These are phyloP conservation scores for Caenorhabditis sinica DNA, from an alignment of 2,888 invertebrate species.

Conservation along the genomic window DNA sequence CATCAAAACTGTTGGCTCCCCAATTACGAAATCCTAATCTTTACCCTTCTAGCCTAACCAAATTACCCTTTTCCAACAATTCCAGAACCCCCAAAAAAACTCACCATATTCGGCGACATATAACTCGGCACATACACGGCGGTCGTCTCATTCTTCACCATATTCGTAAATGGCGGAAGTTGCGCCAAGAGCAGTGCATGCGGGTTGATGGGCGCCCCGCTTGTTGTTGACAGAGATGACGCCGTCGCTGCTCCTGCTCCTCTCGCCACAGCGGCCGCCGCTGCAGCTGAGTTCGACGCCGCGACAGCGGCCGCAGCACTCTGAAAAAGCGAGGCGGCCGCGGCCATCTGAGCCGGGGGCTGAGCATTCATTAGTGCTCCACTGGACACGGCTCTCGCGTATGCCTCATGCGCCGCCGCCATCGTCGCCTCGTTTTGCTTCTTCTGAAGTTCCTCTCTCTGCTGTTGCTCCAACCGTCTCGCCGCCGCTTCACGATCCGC, in stretches of 20 bases:
- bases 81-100: not conserved
- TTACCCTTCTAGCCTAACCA: too few species aligned
- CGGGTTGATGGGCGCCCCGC: not conserved
- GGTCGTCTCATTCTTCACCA: constrained; percentile 1
- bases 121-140: not conserved
- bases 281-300: not conserved
- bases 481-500: constrained; percentile 41
- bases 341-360: constrained; percentile 4
- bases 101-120: constrained; percentile 29
- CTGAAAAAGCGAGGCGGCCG: constrained; percentile 12
- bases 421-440: constrained; percentile 25
- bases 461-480: constrained; percentile 24
- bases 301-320: constrained; percentile 12
- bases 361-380: not conserved
- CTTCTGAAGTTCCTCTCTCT: constrained; percentile 10
- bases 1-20: too few species aligned
- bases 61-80: too few species aligned
- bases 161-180: not conserved
- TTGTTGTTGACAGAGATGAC: not conserved
- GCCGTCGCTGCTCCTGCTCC: not conserved
- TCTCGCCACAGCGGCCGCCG: not conserved
- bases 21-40: too few species aligned
- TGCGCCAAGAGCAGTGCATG: constrained; percentile 31
- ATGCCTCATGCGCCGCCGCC: constrained; percentile 26
- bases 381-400: constrained; percentile 15